Percentiles rank a stretch among this genome's conserved stretches.
Evolutionary conservation across 2,113 vertebrate species (phyloP).

Genomic region (Epinephelus fuscoguttatus): DNA sequence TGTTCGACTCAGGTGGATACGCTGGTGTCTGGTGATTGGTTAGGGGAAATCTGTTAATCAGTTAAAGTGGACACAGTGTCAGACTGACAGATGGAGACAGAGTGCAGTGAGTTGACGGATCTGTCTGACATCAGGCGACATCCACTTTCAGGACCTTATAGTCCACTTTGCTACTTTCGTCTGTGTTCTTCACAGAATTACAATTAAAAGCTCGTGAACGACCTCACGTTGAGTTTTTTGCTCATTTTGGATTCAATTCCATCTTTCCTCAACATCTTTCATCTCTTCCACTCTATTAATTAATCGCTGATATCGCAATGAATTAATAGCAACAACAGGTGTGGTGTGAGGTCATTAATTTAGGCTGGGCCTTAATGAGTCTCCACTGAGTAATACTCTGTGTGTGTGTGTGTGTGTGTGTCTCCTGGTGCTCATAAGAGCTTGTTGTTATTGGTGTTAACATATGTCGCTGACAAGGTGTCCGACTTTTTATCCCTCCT

Average conservation of each 20-base stretch:
- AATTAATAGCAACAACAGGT: constrained; percentile 52
- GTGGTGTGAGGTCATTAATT: constrained; percentile 52
- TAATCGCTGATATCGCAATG: constrained; percentile 1
- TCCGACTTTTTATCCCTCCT: constrained; percentile 1
- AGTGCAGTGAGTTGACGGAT: too few species aligned
- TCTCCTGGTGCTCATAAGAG: constrained; percentile 95
- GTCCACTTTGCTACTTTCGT: too few species aligned
- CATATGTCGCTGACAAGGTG: constrained; percentile 91
- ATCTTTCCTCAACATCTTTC: neutral
- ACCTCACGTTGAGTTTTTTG: neutral
- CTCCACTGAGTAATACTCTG: constrained; percentile 37
- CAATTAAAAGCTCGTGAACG: too few species aligned
- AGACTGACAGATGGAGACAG: too few species aligned
- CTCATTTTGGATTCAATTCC: neutral
- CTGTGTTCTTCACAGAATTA: too few species aligned
- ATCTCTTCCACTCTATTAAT: neutral
- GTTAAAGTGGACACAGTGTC: too few species aligned
- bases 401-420: constrained; percentile 44
- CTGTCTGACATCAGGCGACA: too few species aligned
- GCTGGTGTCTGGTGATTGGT: too few species aligned
- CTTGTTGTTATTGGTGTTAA: constrained; percentile 92
- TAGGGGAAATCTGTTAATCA: too few species aligned
- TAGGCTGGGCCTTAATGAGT: constrained; percentile 34
- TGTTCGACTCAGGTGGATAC: too few species aligned
- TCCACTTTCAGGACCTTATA: too few species aligned